Evolutionary conservation across 2,797 vertebrate genomes (phyloP), one percentile per base, ranked within the genome.

Genomic region (Harpagifer antarcticus): DNA sequence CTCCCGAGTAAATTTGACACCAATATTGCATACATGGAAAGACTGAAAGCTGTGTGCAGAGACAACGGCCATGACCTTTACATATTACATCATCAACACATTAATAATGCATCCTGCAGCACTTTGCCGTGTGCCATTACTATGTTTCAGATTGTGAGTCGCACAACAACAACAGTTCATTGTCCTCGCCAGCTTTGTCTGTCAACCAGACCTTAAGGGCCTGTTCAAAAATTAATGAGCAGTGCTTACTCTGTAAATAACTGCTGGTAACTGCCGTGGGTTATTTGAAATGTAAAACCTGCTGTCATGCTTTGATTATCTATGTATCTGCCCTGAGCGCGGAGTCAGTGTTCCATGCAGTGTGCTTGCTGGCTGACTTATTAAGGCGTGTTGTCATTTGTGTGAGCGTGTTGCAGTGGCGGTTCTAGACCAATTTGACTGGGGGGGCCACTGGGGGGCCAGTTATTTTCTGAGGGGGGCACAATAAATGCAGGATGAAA

Each of bases 261-360:
- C 91, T 92, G 87, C 90, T 86, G 90, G 93, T 87, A 90, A 91
- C n/a, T 92, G 85, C 93, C 80, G 20, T 75, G 88, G 93, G 93
- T 93, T 94, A 93, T 94, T 95, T 94, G 91, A 93, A 93, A 94
- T 94, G 93, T 94, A 93, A 94, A 93, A 94, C 91, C 92, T 76
- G 87, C 93, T 92, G 92, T 92, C 89, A 83, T 86, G 83, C 88
- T 93, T 91, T 95, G 90, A 94, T 94, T 94, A 93, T 93, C 83
- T 80, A 90, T 93, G 88, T 92, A 87, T 93, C 86, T 87, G 90
- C 89, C 81, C 83, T 59, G 58, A 93, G 91, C 86, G 13, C 27
- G 55, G 86, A 66, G 70, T 72, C 82, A 60, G 14, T 10, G 81
- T 82, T 85, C 79, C 76, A 50, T 78, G 84, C 85, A 77, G 75